Evolutionary conservation across 2,113 vertebrate species (phyloP).

Genomic region (Dendrocopos noguchii): DNA sequence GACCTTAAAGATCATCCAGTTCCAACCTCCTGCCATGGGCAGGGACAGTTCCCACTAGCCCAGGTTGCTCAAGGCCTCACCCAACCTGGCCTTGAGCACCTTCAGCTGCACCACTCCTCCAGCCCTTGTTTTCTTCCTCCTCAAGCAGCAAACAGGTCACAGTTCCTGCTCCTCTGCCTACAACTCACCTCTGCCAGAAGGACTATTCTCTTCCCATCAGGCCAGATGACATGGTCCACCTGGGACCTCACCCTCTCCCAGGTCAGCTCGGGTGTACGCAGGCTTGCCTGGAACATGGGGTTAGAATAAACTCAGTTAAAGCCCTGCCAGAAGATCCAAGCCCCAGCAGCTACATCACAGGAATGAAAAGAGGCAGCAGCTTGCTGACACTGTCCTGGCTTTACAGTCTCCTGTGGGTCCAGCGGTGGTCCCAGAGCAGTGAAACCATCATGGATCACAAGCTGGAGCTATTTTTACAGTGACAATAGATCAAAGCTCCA

Average conservation of each 20-base stretch:
- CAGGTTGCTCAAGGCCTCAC: too few relatives aligned
- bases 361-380: neutral
- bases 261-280: conserved; percentile 94
- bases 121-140: neutral
- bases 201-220: conserved; percentile 96
- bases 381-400: rapidly evolving
- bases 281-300: conserved; percentile 83
- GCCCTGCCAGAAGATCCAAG: rapidly evolving
- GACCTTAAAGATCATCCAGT: too few relatives aligned
- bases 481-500: neutral
- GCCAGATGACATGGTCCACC: conserved; percentile 98
- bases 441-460: neutral
- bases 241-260: conserved; percentile 98
- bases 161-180: rapidly evolving
- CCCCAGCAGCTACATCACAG: rapidly evolving
- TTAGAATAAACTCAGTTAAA: rapidly evolving
- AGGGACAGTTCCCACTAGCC: too few relatives aligned
- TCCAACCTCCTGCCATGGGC: too few relatives aligned
- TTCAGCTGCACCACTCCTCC: rapidly evolving
- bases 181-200: conserved; percentile 91
- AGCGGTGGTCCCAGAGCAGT: rapidly evolving
- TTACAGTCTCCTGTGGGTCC: neutral
- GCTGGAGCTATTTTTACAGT: neutral
- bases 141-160: neutral
- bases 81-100: too few relatives aligned